These are phyloP conservation scores for Prionchulus punctatus DNA, from an alignment of 2,888 invertebrate genomes.

Conservation along the genomic window DNA sequence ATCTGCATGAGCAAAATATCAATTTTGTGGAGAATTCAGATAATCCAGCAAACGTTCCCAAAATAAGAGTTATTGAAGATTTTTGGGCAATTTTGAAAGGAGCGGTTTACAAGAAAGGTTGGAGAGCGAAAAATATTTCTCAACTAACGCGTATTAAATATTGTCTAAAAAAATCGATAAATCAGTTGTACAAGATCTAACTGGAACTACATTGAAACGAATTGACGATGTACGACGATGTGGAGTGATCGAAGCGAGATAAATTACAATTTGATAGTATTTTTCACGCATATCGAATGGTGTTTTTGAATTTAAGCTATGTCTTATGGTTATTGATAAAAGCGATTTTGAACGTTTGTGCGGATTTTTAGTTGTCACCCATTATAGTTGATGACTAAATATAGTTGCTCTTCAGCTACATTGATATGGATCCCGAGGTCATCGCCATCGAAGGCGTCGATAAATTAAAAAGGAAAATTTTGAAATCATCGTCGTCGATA, in stretches of 20 bases:
- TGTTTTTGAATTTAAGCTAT: background rate
- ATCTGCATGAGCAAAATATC: background rate
- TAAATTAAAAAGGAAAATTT: slow-evolving; percentile 97
- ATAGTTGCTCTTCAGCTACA: slow-evolving; percentile 73
- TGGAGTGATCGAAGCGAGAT: too few species aligned
- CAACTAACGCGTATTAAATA: background rate
- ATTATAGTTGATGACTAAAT: too few species aligned
- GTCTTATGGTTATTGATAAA: slow-evolving; percentile 4
- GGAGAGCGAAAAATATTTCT: background rate
- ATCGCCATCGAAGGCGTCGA: slow-evolving; percentile 98
- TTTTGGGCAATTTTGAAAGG: background rate
- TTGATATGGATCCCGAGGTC: slow-evolving; percentile 96
- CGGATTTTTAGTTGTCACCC: too few species aligned
- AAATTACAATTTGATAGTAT: too few species aligned
- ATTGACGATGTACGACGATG: background rate
- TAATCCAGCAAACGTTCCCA: background rate
- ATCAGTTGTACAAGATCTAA: background rate
- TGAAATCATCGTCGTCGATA: slow-evolving; percentile 98
- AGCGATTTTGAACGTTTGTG: too few species aligned
- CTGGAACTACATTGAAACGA: background rate
- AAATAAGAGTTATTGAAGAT: background rate
- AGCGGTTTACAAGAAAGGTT: background rate
- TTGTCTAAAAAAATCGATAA: background rate
- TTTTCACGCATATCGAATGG: too few species aligned
- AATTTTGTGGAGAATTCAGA: background rate